Conservation (phyloP, 1,140 invertebrate species). For the Apis florea region DNA sequence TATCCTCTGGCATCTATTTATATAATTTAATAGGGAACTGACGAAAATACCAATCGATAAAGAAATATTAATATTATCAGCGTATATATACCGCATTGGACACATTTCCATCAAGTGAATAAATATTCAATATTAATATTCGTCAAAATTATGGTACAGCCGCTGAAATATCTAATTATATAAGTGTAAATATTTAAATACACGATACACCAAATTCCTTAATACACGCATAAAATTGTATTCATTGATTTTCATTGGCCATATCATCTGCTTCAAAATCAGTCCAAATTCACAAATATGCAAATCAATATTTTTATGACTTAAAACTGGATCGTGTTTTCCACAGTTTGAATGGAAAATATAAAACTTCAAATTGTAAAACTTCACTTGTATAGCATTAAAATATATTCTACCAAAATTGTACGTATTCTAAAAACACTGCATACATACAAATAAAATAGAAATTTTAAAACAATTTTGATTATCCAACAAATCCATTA, state of each 20-base stretch:
- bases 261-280: no score
- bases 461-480: no score
- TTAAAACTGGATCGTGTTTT: not conserved
- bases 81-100: not conserved
- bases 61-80: not conserved
- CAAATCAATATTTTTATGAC: no score
- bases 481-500: no score
- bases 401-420: no score
- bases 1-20: not conserved
- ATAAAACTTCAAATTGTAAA: not conserved
- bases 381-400: not conserved
- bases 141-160: not conserved
- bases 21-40: slow-evolving; percentile 1
- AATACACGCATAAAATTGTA: not conserved
- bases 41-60: not conserved
- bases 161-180: slow-evolving; percentile 29
- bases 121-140: slow-evolving; percentile 36
- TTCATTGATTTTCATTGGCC: not conserved
- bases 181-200: slow-evolving; percentile 33
- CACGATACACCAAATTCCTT: not conserved
- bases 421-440: no score
- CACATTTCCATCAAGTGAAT: not conserved
- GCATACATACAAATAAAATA: no score
- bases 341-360: not conserved
- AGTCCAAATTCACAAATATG: not conserved